Evolutionary conservation across 2,113 vertebrate genomes (phyloP), one percentile per base, ranked within the genome.

Genomic region (Carassius auratus): DNA sequence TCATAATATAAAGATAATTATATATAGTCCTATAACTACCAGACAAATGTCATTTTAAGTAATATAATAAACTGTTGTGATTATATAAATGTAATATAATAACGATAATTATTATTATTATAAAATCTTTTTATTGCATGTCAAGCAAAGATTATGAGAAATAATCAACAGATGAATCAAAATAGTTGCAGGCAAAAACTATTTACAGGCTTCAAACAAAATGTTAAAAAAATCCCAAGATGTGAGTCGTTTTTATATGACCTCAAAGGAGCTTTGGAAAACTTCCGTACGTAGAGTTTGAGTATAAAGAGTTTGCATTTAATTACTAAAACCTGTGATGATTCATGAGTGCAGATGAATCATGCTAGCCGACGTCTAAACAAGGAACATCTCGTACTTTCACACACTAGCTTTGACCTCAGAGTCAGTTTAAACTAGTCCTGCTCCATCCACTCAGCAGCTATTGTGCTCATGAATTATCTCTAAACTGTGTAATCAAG

Each of bases 381-480:
- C 14, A 17, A 9, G 30, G 74, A 76, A 76, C 74, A 76, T 55
- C 48, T 26, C 1, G 48, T 76, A 33, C 74, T 76, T 76, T 55
- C 48, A 76, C 45, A 76, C 74, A 76, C 74, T 33, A 75, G 42
- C 12, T 3, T 19, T 26, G 19, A n/a, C 9, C 13, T 64, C 64
- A 64, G 23, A 66, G 64, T 15, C 64, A 10, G 33, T 71, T 17
- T 8, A 55, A 15, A 9, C 23, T 15, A 76, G 23, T 75, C n/a
- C 13, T 76, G 73, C 73, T 13, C 5, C 69, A 19, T 48, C 12
- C 71, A 74, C 71, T 74, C 71, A 48, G 21, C 71, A 48, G 48
- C 42, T 74, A 74, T 8, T 48, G 71, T 23, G 42, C 21, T 23
- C 71, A 30, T 38, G 15, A 48, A 68, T 38, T 13, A 12, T 36